Evolutionary conservation across 1,140 invertebrate species (phyloP).

Genomic region (Bombus waltoni): DNA sequence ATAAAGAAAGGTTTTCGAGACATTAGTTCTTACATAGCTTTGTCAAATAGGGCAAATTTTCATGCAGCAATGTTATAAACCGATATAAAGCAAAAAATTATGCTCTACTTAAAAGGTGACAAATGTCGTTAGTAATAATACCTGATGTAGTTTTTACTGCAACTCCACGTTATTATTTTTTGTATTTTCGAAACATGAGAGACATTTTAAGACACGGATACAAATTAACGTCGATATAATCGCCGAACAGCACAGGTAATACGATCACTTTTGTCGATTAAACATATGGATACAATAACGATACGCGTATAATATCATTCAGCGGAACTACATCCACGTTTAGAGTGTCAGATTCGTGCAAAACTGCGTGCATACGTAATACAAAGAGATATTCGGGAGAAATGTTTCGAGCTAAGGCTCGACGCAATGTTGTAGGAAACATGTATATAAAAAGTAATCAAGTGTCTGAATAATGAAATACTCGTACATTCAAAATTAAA

Average conservation of each 20-base stretch:
- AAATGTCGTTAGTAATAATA: too few species aligned
- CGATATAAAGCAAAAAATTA: too few species aligned
- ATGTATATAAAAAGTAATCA: not conserved
- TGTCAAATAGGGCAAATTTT: too few species aligned
- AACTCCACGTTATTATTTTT: not conserved
- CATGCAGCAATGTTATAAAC: too few species aligned
- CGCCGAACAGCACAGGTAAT: not conserved
- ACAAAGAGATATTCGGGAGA: not conserved
- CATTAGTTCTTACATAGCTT: too few species aligned
- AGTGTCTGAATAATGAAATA: too few species aligned
- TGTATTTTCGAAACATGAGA: not conserved
- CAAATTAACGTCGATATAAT: not conserved
- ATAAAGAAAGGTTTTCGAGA: too few species aligned
- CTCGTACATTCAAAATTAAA: not conserved
- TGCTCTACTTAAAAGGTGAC: too few species aligned
- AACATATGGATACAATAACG: not conserved
- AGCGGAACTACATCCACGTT: not conserved
- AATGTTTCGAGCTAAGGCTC: not conserved
- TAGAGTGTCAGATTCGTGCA: not conserved
- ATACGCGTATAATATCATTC: not conserved
- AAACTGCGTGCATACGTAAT: not conserved
- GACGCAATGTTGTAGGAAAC: too few species aligned
- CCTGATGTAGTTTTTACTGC: too few species aligned
- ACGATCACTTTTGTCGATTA: not conserved
- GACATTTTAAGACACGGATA: not conserved